Percentiles rank a stretch among this genome's conserved stretches.
Evolutionary conservation across 30 jellyfish, hydroid and myxozoan species (phyloP).

Genomic region (Chironex yamaguchii): DNA sequence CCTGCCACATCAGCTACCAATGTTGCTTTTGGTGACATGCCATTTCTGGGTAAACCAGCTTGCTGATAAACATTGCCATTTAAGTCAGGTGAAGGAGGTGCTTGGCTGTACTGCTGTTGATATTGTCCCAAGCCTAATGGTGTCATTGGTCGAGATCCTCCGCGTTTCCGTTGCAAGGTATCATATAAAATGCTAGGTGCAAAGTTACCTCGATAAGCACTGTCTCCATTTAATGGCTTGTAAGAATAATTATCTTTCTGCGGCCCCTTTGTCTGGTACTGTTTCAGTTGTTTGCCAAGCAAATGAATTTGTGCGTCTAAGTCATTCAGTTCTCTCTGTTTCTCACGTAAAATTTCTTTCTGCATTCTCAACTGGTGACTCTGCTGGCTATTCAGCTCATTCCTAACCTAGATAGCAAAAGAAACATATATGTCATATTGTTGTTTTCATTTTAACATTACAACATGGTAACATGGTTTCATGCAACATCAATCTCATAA

Average conservation of each 20-base stretch:
- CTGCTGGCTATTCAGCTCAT: conserved; percentile 87
- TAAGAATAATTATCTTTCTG: conserved; percentile 63
- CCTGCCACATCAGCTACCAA: not conserved
- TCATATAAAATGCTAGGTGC: conserved; percentile 55
- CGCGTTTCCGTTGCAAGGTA: conserved; percentile 67
- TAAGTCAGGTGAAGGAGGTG: not conserved
- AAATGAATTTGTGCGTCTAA: conserved; percentile 77
- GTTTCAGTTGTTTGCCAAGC: conserved; percentile 73
- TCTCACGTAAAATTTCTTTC: conserved; percentile 66
- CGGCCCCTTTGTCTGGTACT: conserved; percentile 36
- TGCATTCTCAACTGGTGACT: conserved; percentile 78
- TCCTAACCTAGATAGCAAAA: conserved; percentile 69
- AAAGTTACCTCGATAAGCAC: conserved; percentile 44
- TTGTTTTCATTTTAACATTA: too few species aligned
- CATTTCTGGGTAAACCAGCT: conserved; percentile 29
- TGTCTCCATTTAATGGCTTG: conserved; percentile 61
- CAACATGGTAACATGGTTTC: too few species aligned
- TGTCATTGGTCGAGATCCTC: conserved; percentile 4
- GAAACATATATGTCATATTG: too few species aligned
- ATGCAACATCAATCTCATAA: too few species aligned
- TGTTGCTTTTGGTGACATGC: not conserved
- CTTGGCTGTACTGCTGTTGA: not conserved
- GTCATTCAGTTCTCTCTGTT: conserved; percentile 75
- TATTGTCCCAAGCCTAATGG: not conserved
- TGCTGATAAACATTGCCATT: conserved; percentile 11